phyloP scores from a whole-genome alignment of 2,888 invertebrate species.

The Clusia tigrina region DNA sequence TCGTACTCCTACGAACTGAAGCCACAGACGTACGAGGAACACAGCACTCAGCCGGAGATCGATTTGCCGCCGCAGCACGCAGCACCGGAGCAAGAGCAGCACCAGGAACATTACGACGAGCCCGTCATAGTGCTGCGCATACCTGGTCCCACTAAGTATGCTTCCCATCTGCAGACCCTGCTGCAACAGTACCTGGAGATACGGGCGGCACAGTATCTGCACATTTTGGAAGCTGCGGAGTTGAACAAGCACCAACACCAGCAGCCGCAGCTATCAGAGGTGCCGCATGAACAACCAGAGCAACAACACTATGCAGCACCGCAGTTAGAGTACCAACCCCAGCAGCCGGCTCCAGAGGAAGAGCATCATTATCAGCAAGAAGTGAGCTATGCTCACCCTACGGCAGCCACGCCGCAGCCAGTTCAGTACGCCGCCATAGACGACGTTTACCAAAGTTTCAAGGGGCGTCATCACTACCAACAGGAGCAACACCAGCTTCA shows the following conservation, averaged over 20 bases:
- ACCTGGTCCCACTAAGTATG: conserved; percentile 63
- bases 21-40: conserved; percentile 47
- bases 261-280: conserved; percentile 23
- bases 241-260: conserved; percentile 47
- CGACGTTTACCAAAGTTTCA: conserved; percentile 58
- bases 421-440: conserved; percentile 53
- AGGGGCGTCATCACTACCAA: conserved; percentile 48
- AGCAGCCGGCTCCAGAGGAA: conserved; percentile 25
- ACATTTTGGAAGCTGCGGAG: conserved; percentile 59
- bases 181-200: conserved; percentile 63
- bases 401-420: conserved; percentile 42
- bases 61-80: conserved; percentile 40
- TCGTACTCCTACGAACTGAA: conserved; percentile 67
- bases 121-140: conserved; percentile 63
- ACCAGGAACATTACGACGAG: conserved; percentile 47
- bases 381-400: conserved; percentile 44
- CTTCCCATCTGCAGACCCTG: conserved; percentile 60
- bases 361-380: conserved; percentile 43
- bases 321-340: conserved; percentile 31
- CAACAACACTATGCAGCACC: conserved; percentile 34
- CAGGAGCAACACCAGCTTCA: conserved; percentile 39
- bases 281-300: conserved; percentile 22
- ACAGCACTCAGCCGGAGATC: conserved; percentile 44
- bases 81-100: conserved; percentile 26
- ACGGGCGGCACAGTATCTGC: conserved; percentile 61